A percentile compares a stretch with the other conserved stretches of the same genome.
These are phyloP conservation scores for Gonioctena quinquepunctata DNA, from an alignment of 1,140 invertebrate species.

Conservation along the genomic window DNA sequence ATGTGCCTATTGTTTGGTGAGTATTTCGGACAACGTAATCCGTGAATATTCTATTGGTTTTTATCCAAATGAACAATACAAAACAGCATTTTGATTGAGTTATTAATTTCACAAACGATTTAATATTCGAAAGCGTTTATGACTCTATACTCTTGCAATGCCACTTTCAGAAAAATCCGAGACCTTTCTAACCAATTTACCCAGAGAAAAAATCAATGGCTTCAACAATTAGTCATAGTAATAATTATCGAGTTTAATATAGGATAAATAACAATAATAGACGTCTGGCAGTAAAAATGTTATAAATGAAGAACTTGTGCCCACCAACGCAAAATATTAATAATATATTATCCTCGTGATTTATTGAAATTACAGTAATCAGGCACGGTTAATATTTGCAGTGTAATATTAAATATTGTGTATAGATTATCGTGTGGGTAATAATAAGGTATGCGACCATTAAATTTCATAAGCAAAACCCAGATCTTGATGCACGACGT, in stretches of 20 bases:
- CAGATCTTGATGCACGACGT: constrained; percentile 29
- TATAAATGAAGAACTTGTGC: constrained; percentile 24
- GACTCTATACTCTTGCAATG: neutral
- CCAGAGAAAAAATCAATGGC: neutral
- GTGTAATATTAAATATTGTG: constrained; percentile 27
- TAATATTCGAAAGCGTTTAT: neutral
- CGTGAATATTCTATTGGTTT: no score
- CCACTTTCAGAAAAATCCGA: neutral
- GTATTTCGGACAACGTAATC: no score
- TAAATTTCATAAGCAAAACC: constrained; percentile 52
- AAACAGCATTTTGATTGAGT: neutral
- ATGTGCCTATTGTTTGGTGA: no score
- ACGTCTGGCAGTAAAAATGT: constrained; percentile 11
- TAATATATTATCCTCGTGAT: constrained; percentile 25
- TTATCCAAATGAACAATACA: no score
- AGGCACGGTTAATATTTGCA: constrained; percentile 31
- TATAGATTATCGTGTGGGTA: constrained; percentile 45
- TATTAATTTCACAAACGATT: neutral
- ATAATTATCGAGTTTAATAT: constrained; percentile 19
- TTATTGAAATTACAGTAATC: constrained; percentile 37
- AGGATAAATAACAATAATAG: constrained; percentile 23
- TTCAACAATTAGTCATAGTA: neutral
- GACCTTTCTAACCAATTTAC: neutral
- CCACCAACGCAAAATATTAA: constrained; percentile 25
- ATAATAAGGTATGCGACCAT: constrained; percentile 46